Conservation (phyloP, 2,797 vertebrate genomes). For the Myotis vivesi region DNA sequence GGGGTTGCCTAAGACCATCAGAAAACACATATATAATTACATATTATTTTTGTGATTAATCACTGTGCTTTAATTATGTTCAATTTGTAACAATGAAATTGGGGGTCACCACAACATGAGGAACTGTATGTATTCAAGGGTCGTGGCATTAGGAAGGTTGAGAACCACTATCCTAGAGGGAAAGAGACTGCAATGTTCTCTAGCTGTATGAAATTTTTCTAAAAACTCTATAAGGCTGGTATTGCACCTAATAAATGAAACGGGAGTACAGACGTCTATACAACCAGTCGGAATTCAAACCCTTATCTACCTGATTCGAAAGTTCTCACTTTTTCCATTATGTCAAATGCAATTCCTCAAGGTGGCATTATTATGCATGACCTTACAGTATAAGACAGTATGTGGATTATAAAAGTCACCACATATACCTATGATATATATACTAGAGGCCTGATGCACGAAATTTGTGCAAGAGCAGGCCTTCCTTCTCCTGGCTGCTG, state of each 20-base stretch:
- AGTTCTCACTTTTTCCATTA: not conserved
- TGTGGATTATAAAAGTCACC: not conserved
- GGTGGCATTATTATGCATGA: not conserved
- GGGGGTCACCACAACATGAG: no score
- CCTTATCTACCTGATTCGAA: not conserved
- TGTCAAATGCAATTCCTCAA: not conserved
- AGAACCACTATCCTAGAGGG: not conserved
- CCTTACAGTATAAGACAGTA: not conserved
- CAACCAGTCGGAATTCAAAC: not conserved
- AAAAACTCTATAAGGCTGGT: not conserved
- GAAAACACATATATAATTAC: no score
- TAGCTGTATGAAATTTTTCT: not conserved
- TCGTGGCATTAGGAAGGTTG: no score
- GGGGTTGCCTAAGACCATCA: no score
- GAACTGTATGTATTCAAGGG: no score
- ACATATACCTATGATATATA: not conserved
- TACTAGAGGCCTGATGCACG: no score
- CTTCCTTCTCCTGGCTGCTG: no score
- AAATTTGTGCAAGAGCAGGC: no score
- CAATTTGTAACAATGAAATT: no score
- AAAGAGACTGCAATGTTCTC: not conserved
- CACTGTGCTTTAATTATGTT: no score
- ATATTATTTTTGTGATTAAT: no score
- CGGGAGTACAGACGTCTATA: not conserved
- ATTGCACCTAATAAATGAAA: not conserved